Conservation (phyloP, 2,888 invertebrate species). For the Cremastinae sp. region DNA sequence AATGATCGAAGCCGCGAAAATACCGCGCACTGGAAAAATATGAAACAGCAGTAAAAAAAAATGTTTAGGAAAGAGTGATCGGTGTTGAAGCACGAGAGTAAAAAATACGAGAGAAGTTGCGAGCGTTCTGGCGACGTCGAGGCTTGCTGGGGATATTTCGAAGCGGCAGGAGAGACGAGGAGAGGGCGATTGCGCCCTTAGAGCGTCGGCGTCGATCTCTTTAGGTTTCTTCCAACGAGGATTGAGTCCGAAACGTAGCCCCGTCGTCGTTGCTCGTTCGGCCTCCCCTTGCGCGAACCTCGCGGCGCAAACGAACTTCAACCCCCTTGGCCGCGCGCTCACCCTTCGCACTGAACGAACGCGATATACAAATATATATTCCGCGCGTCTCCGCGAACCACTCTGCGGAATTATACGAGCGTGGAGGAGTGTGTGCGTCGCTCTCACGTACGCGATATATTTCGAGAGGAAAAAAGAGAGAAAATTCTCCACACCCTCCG, state of each 20-base stretch:
- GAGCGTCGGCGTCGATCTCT: slow-evolving; percentile 54
- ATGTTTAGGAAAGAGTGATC: neutral
- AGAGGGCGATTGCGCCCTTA: slow-evolving; percentile 27
- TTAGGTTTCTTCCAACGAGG: slow-evolving; percentile 16
- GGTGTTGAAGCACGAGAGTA: no score
- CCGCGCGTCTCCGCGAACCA: slow-evolving; percentile 5
- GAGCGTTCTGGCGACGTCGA: no score
- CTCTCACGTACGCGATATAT: slow-evolving; percentile 11
- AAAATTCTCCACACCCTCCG: slow-evolving; percentile 4
- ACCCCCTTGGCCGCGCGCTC: slow-evolving; percentile 34
- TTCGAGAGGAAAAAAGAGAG: slow-evolving; percentile 22
- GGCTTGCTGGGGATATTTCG: neutral
- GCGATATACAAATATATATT: neutral
- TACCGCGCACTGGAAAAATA: neutral
- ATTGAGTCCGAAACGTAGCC: slow-evolving; percentile 19
- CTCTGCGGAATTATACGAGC: slow-evolving; percentile 42
- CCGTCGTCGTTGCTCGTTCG: slow-evolving; percentile 48
- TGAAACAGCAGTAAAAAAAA: slow-evolving; percentile 20
- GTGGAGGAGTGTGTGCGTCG: slow-evolving; percentile 14
- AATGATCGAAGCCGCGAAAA: neutral
- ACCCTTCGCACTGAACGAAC: slow-evolving; percentile 22
- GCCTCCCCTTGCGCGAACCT: slow-evolving; percentile 57
- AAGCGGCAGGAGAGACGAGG: neutral
- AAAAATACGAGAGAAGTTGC: no score
- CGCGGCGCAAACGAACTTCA: slow-evolving; percentile 54